Conservation (phyloP, 2,113 vertebrate species). For the Microtus richardsoni region DNA sequence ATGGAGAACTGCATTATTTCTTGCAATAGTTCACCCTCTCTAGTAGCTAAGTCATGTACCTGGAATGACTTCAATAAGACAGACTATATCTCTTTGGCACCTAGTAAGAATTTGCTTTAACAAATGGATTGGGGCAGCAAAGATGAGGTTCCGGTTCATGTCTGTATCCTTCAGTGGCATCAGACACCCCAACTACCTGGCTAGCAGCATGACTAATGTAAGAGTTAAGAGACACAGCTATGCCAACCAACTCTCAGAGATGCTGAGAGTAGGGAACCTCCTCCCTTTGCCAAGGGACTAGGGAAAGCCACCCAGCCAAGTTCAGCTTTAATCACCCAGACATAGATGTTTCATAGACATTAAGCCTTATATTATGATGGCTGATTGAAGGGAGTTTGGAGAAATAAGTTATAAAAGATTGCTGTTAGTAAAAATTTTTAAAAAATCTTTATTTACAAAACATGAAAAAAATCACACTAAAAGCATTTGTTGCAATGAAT, state of each 20-base stretch:
- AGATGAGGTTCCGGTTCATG: neutral
- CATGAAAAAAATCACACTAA: neutral
- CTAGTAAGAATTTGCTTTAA: neutral
- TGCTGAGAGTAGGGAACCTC: neutral
- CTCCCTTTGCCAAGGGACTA: neutral
- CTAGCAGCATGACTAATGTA: neutral
- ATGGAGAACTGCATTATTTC: neutral
- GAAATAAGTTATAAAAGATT: neutral
- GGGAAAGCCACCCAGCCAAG: no score
- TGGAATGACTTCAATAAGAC: neutral
- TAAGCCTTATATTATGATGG: neutral
- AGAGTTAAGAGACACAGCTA: neutral
- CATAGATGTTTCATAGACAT: neutral
- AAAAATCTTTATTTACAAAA: constrained; percentile 15
- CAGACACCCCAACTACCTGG: neutral
- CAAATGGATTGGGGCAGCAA: neutral
- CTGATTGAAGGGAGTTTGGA: neutral
- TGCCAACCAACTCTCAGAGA: neutral
- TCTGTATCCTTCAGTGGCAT: neutral
- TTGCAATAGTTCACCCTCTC: neutral
- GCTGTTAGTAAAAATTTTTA: neutral
- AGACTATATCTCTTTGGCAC: neutral
- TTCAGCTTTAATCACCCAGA: neutral
- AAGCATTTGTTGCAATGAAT: neutral
- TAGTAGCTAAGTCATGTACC: neutral